phyloP scores from a whole-genome alignment of 2,113 vertebrate species.

The Solea solea region DNA sequence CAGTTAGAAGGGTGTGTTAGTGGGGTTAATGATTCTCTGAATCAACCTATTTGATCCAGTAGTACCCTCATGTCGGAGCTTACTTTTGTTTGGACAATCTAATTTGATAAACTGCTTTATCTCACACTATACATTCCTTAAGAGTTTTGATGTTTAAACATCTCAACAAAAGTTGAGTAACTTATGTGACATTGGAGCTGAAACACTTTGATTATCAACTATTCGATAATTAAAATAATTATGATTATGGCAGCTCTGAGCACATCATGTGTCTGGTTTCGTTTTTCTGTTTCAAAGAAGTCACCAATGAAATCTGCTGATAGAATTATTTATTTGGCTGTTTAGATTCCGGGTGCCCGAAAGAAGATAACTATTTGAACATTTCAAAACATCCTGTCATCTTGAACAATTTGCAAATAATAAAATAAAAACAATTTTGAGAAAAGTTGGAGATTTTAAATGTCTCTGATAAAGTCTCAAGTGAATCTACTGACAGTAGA shows the following conservation, averaged over 20 bases:
- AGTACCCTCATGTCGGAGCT: no score
- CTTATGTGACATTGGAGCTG: background rate
- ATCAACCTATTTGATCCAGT: background rate
- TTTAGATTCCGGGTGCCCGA: background rate
- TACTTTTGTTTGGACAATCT: no score
- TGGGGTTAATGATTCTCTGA: background rate
- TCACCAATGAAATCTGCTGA: slow-evolving; percentile 1
- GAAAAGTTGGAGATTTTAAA: background rate
- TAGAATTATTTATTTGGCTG: background rate
- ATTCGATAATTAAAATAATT: background rate
- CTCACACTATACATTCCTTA: no score
- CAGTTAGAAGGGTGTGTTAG: background rate
- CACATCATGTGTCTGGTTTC: background rate
- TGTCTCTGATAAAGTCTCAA: background rate
- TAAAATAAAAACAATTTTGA: background rate
- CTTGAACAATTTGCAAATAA: background rate
- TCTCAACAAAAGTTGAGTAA: background rate
- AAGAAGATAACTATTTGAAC: background rate
- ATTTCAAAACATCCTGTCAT: background rate
- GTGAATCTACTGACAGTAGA: background rate
- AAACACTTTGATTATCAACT: background rate
- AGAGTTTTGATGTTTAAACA: no score
- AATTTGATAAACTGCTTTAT: no score
- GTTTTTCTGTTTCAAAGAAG: background rate
- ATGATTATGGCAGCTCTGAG: background rate